Evolutionary conservation across 1,140 invertebrate genomes (phyloP).

Genomic region (Lordiphosa collinella): DNA sequence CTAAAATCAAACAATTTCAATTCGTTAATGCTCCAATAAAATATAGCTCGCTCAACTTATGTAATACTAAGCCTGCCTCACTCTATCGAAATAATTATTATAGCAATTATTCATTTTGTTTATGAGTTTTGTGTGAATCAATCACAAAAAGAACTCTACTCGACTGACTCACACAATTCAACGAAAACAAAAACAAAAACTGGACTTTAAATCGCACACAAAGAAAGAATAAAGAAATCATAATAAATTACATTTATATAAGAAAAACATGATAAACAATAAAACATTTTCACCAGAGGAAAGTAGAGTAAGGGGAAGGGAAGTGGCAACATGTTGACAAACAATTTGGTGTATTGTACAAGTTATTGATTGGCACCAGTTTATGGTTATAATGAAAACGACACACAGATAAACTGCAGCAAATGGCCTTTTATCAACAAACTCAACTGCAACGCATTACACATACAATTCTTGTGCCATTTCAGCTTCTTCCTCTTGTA

Average conservation of each 20-base stretch:
- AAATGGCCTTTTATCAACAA: no score
- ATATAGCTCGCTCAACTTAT: slow-evolving; percentile 4
- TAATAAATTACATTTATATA: no score
- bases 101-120: slow-evolving; percentile 24
- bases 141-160: slow-evolving; percentile 21
- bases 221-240: neutral
- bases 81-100: neutral
- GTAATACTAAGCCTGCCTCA: neutral
- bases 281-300: neutral
- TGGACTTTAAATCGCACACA: slow-evolving; percentile 23
- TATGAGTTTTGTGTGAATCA: slow-evolving; percentile 43
- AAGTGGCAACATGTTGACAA: slow-evolving; percentile 4
- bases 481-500: neutral
- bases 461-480: no score
- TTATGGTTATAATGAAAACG: no score
- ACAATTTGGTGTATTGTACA: slow-evolving; percentile 7
- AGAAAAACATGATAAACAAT: neutral
- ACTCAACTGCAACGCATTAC: no score
- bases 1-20: no score
- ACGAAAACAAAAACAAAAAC: slow-evolving; percentile 6
- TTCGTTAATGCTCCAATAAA: no score
- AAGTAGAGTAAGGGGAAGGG: neutral
- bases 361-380: slow-evolving; percentile 14
- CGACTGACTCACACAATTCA: neutral
- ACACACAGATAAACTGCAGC: no score